Conservation (phyloP, 2,888 invertebrate genomes). For the Clistopyga incitator region DNA sequence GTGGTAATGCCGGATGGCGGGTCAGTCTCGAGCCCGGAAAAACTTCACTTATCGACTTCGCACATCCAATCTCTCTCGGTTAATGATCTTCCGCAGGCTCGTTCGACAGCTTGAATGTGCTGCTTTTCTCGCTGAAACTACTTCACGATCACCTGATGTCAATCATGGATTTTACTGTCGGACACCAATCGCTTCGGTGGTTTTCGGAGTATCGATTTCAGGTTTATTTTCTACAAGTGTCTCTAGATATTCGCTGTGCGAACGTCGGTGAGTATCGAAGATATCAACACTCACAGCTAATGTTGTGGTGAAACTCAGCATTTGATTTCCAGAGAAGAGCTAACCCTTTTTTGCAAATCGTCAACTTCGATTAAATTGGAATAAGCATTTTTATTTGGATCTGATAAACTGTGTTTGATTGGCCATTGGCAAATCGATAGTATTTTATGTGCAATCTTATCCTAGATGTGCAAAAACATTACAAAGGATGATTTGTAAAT, state of each 20-base stretch:
- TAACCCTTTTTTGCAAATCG: too few relatives aligned
- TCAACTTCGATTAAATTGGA: too few relatives aligned
- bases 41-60: slow-evolving; percentile 53
- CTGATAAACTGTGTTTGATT: too few relatives aligned
- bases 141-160: slow-evolving; percentile 49
- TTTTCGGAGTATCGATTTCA: slow-evolving; percentile 22
- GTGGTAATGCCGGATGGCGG: slow-evolving; percentile 25
- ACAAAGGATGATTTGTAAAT: too few relatives aligned
- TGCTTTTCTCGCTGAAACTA: slow-evolving; percentile 2
- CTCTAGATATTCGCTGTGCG: background rate
- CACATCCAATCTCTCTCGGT: slow-evolving; percentile 48
- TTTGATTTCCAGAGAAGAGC: too few relatives aligned
- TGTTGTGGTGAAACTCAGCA: too few relatives aligned
- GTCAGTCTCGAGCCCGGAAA: slow-evolving; percentile 24
- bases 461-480: too few relatives aligned
- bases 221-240: background rate
- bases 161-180: slow-evolving; percentile 28
- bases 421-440: too few relatives aligned
- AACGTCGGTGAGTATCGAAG: too few relatives aligned
- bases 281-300: too few relatives aligned
- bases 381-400: too few relatives aligned
- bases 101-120: slow-evolving; percentile 44
- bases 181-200: background rate
- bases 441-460: too few relatives aligned
- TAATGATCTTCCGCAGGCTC: slow-evolving; percentile 56